Percentiles rank a stretch among this genome's conserved stretches.
phyloP scores from a whole-genome alignment of 2,113 vertebrate species.

The Corythornis madagascariensis region DNA sequence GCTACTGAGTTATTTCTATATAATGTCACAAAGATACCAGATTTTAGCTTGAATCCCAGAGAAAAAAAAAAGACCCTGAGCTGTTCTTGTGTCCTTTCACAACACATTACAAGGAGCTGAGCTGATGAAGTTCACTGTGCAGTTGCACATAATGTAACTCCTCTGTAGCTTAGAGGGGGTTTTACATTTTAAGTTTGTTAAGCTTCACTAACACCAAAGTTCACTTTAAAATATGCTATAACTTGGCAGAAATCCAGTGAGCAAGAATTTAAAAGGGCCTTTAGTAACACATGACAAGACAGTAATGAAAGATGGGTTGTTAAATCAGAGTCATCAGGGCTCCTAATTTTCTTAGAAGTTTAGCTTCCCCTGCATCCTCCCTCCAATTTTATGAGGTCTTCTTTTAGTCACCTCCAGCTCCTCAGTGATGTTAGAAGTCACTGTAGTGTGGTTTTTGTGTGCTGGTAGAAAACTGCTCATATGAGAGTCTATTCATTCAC shows the following conservation, averaged over 20 bases:
- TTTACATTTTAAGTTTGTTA: not conserved
- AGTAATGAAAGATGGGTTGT: not conserved
- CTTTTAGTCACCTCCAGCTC: not conserved
- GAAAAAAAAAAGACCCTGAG: not conserved
- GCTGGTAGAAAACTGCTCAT: not conserved
- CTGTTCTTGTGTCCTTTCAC: not conserved
- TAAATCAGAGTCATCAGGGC: not conserved
- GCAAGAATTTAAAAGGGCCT: not conserved
- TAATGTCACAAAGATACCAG: not conserved
- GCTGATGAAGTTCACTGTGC: not conserved
- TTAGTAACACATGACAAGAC: not conserved
- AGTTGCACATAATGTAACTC: not conserved
- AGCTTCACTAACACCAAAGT: not conserved
- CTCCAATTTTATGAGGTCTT: not conserved
- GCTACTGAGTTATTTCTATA: conserved; percentile 12
- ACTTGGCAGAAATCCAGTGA: not conserved
- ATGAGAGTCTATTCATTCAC: not conserved
- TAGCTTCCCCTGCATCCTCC: not conserved
- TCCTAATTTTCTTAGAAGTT: not conserved
- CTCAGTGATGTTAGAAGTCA: not conserved
- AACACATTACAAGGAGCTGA: not conserved
- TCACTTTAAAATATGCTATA: not conserved
- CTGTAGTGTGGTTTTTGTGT: not conserved
- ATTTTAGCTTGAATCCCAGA: not conserved
- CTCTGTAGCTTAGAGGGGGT: not conserved